Conservation (phyloP, 1,140 invertebrate species). For the Drosophila melanogaster region Release_6_plus_ISO1_MT NT_033777.3:8631501-8632000, state of each 20-base stretch:
- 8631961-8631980: constrained; percentile 58
- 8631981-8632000: constrained; percentile 50
- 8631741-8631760: constrained; percentile 3
- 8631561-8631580: no score
- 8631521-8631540: no score
- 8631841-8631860: not conserved
- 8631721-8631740: constrained; percentile 13
- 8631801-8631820: constrained; percentile 25
- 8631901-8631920: constrained; percentile 37
- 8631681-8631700: constrained; percentile 16
- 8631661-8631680: constrained; percentile 9
- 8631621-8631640: not conserved
- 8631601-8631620: not conserved
- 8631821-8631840: constrained; percentile 21
- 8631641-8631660: not conserved
- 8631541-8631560: no score
- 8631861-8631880: constrained; percentile 1
- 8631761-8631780: constrained; percentile 30
- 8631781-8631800: constrained; percentile 12
- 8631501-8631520: no score
- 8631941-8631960: constrained; percentile 40
- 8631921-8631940: constrained; percentile 59
- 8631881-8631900: not conserved
- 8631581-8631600: no score
- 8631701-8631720: constrained; percentile 22